Conservation (phyloP, 2,888 invertebrate species). For the Rhogogaster chlorosoma region DNA sequence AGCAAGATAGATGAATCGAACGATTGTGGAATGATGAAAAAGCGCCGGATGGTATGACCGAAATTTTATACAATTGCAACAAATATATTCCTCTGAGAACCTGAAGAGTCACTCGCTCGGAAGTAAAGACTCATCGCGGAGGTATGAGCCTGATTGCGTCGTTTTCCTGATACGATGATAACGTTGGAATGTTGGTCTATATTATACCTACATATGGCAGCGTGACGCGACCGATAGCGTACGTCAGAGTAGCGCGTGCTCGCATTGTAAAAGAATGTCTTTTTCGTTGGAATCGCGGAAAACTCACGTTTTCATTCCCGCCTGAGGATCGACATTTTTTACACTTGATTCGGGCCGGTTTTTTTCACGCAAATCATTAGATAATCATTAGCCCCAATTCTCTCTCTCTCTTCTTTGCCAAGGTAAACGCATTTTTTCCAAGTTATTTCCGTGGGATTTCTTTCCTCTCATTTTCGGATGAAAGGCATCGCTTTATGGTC, state of each 20-base stretch:
- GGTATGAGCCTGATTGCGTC: constrained; percentile 44
- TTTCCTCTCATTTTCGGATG: background rate
- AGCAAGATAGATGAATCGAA: background rate
- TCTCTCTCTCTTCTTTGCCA: background rate
- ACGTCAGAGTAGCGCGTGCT: constrained; percentile 18
- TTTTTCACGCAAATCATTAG: background rate
- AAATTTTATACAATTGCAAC: background rate
- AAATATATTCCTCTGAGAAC: background rate
- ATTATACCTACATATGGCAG: background rate
- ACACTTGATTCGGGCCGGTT: background rate
- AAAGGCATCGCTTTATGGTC: background rate
- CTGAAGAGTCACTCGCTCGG: background rate
- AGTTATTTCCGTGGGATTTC: background rate
- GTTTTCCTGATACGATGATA: constrained; percentile 47
- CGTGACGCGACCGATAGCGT: constrained; percentile 14
- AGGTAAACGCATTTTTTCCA: background rate
- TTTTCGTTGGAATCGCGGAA: background rate
- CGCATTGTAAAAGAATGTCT: background rate
- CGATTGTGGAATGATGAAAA: background rate
- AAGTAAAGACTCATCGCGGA: constrained; percentile 44
- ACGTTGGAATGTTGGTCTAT: constrained; percentile 47
- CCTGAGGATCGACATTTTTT: background rate
- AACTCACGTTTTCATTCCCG: background rate
- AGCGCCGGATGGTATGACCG: background rate
- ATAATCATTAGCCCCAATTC: background rate